Base-by-base conservation (phyloP, 2,888 invertebrate genomes). In the Phortica okadai region DNA sequence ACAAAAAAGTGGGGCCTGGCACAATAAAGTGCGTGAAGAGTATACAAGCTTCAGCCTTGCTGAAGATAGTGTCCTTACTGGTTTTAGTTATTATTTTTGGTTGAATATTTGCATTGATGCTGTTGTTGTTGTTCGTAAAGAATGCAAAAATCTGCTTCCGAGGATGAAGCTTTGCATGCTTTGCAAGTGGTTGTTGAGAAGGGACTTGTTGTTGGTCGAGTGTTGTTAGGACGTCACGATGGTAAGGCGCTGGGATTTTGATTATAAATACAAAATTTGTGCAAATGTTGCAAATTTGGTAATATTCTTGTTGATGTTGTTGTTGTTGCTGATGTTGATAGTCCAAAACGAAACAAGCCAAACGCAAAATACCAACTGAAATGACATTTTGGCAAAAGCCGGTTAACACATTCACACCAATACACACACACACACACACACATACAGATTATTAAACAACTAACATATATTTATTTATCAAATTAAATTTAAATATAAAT, bases 301-400 rank as follows among this genome's bases (percentile, higher is more conserved):
- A 6, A 14, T 66, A 14, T 54, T 10, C 6, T 6, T 67, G n/a
- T 10, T 44, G 64, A 33, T 14, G 11, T 64, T 64, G 21, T 64
- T 62, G 11, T 33, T 62, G 33, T 62, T 62, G 50, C 6, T 50
- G 50, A 2, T 14, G 8, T 11, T 62, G 62, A 21, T 33, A 33
- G 33, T 33, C 3, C 4, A 41, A 44, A 62, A 44, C 14, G 33
- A 67, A n/a, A 44, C 42, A 44, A 45, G 45, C 1, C 16, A 44
- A 10, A 85, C 85, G 81, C 85, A 82, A 87, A 79, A 79, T 84
- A 76, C 75, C 77, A 78, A 74, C 33, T 67, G 44, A 66, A 69
- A 50, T 21, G 42, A 69, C 50, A 50, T 21, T 64, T 64, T 33
- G 41, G 33, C 14, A 64, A 64, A 41, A 64, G 64, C 21, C 33